phyloP scores from a whole-genome alignment of 1,140 invertebrate genomes.

The Pentalonia nigronervosa region DNA sequence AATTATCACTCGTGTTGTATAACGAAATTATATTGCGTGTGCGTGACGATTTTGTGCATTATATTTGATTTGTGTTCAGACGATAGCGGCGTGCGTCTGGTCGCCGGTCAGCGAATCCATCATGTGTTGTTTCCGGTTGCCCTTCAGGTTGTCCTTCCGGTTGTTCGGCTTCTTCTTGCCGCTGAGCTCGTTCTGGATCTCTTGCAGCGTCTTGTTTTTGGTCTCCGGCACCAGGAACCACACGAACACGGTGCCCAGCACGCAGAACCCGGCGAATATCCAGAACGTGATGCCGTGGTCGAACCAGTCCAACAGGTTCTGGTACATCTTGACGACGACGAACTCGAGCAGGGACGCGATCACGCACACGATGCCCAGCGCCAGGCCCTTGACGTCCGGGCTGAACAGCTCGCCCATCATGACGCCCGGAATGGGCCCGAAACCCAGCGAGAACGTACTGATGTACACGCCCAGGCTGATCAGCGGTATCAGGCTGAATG shows the following conservation, averaged over 20 bases:
- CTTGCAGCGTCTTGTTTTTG: constrained; percentile 77
- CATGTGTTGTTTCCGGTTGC: not conserved
- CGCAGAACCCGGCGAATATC: constrained; percentile 78
- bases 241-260: constrained; percentile 69
- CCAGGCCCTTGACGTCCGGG: constrained; percentile 79
- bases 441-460: constrained; percentile 78
- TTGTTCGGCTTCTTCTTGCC: constrained; percentile 58
- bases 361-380: constrained; percentile 73
- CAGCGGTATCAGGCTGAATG: constrained; percentile 74
- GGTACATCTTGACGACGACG: constrained; percentile 80
- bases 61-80: constrained; percentile 20
- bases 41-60: not conserved
- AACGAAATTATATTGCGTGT: not conserved
- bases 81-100: constrained; percentile 40
- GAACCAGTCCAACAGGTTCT: constrained; percentile 68
- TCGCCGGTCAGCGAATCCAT: constrained; percentile 45
- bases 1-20: not conserved
- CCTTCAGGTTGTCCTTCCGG: constrained; percentile 28
- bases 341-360: constrained; percentile 77
- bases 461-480: constrained; percentile 78
- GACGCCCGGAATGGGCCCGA: constrained; percentile 82
- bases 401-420: constrained; percentile 79
- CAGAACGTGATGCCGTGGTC: constrained; percentile 79
- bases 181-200: constrained; percentile 77
- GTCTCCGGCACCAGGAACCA: constrained; percentile 80